Conservation (phyloP, 2,888 invertebrate genomes). For the Blastobasis lacticolella region DNA sequence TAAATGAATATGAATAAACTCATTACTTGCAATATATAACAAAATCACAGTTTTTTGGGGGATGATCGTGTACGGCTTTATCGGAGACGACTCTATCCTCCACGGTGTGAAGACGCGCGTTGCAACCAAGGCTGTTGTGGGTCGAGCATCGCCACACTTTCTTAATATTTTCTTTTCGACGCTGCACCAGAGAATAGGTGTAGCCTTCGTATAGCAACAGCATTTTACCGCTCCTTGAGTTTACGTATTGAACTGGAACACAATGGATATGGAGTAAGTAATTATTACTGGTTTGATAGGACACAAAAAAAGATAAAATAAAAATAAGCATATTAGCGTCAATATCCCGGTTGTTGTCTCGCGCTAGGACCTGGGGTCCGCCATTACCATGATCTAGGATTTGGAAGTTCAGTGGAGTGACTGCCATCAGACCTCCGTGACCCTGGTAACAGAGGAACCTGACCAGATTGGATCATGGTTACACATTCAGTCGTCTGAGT, state of each 20-base stretch:
- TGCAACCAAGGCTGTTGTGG: slow-evolving; percentile 26
- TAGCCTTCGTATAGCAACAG: slow-evolving; percentile 23
- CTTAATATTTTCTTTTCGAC: slow-evolving; percentile 20
- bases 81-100: slow-evolving; percentile 17
- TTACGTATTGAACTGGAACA: neutral
- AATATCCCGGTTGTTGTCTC: no score
- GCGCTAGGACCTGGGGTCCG: no score
- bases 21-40: neutral
- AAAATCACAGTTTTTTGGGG: neutral
- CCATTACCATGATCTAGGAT: no score
- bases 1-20: neutral
- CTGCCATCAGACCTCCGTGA: no score
- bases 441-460: no score
- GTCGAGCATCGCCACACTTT: slow-evolving; percentile 32
- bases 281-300: neutral
- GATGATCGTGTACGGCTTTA: slow-evolving; percentile 24
- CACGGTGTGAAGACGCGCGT: slow-evolving; percentile 25
- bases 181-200: slow-evolving; percentile 22
- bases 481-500: no score
- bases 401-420: no score
- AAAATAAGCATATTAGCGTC: no score
- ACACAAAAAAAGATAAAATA: no score
- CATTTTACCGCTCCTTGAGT: slow-evolving; percentile 7
- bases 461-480: no score
- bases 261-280: neutral